Evolutionary conservation across 2,888 invertebrate species (phyloP).

Genomic region (Ypsolopha sequella): DNA sequence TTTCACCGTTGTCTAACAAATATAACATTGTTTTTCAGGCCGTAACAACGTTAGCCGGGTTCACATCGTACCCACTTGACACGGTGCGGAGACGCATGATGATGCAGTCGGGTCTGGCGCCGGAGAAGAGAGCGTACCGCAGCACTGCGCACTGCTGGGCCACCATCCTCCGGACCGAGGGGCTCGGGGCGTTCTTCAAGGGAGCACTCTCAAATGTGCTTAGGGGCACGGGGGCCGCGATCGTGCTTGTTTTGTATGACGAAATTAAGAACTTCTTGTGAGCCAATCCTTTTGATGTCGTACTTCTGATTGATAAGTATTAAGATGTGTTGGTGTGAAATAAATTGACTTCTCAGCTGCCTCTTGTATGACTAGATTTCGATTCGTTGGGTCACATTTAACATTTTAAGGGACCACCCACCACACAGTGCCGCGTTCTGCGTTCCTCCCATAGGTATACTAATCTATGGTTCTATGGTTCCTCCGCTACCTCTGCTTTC

Average conservation of each 20-base stretch:
- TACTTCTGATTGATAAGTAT: no score
- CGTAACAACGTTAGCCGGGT: slow-evolving; percentile 82
- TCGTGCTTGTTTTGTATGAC: slow-evolving; percentile 92
- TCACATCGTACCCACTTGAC: slow-evolving; percentile 95
- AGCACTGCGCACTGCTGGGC: slow-evolving; percentile 92
- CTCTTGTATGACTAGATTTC: no score
- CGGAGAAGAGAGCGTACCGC: slow-evolving; percentile 85
- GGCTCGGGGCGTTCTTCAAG: slow-evolving; percentile 90
- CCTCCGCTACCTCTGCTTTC: no score
- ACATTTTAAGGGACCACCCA: no score
- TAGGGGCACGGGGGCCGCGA: slow-evolving; percentile 92
- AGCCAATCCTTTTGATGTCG: slow-evolving; percentile 10
- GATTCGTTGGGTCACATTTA: no score
- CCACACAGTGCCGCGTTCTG: no score
- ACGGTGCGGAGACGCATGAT: slow-evolving; percentile 96
- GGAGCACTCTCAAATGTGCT: slow-evolving; percentile 95
- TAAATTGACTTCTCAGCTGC: no score
- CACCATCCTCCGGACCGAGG: slow-evolving; percentile 85
- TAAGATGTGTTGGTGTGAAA: no score
- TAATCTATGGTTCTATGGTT: no score
- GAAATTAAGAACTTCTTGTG: slow-evolving; percentile 80
- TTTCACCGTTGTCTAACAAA: no score
- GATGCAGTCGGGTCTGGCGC: slow-evolving; percentile 94
- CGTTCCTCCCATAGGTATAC: no score
- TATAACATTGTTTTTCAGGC: slow-evolving; percentile 40